A percentile compares a stretch with the other conserved stretches of the same genome.
phyloP scores from a whole-genome alignment of 1,140 invertebrate genomes.

The Ditylenchus dipsaci region DNA sequence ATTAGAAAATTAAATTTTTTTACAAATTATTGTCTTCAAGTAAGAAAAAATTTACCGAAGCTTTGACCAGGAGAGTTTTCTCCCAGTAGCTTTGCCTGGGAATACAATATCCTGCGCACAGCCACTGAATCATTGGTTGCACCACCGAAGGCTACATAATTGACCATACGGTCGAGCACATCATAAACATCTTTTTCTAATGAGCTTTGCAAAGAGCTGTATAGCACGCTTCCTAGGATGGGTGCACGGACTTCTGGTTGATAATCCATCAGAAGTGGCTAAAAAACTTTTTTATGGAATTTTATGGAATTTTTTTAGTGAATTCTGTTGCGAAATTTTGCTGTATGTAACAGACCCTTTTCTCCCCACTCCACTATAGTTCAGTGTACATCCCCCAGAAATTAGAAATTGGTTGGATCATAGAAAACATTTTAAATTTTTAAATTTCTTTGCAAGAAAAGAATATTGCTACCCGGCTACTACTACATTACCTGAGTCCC shows the following conservation, averaged over 20 bases:
- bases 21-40: background rate
- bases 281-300: background rate
- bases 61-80: background rate
- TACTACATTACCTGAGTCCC: too few species aligned
- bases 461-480: too few species aligned
- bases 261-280: constrained; percentile 8
- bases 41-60: background rate
- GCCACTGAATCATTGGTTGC: background rate
- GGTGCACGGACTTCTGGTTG: constrained; percentile 20
- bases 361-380: too few species aligned
- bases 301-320: too few species aligned
- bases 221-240: constrained; percentile 29
- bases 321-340: too few species aligned
- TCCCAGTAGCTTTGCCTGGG: background rate
- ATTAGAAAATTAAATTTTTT: background rate
- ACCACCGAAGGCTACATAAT: constrained; percentile 12
- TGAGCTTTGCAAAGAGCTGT: constrained; percentile 5
- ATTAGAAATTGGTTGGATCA: too few species aligned
- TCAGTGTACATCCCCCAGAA: too few species aligned
- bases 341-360: background rate
- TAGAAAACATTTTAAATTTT: too few species aligned
- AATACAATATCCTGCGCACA: background rate
- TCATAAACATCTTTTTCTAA: constrained; percentile 45
- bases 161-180: constrained; percentile 27
- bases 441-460: too few species aligned